Conservation (phyloP, 2,797 vertebrate genomes). For the Bradypus variegatus region DNA sequence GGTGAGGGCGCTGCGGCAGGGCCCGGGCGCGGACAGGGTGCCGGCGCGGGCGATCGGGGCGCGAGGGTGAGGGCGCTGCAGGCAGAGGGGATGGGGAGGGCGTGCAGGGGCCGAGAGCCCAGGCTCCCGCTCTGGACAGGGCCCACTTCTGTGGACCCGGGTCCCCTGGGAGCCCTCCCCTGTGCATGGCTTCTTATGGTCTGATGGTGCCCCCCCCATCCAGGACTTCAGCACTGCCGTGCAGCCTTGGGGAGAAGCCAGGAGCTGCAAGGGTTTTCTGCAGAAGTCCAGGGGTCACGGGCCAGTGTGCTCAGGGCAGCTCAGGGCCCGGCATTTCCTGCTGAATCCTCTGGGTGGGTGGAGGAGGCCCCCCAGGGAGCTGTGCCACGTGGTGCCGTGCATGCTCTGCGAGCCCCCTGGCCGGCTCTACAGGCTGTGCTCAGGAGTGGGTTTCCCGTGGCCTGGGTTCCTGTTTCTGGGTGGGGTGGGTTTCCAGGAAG, state of each 20-base stretch:
- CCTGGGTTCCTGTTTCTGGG: background rate
- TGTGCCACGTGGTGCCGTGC: background rate
- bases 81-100: background rate
- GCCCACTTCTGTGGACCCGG: no score
- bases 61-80: no score
- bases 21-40: background rate
- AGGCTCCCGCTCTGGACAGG: background rate
- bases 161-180: background rate
- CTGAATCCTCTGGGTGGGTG: background rate
- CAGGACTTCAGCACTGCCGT: background rate
- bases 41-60: no score
- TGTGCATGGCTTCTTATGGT: background rate
- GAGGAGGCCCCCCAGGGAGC: background rate
- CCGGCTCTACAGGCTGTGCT: background rate
- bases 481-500: no score
- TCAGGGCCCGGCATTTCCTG: background rate
- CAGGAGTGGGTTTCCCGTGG: no score
- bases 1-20: background rate
- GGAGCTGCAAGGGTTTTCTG: rapidly evolving
- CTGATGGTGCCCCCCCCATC: background rate
- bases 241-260: background rate
- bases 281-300: background rate
- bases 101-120: background rate
- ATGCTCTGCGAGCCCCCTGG: background rate
- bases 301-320: background rate